Base-by-base conservation (phyloP, 2,113 vertebrate species). In the Bos javanicus region DNA sequence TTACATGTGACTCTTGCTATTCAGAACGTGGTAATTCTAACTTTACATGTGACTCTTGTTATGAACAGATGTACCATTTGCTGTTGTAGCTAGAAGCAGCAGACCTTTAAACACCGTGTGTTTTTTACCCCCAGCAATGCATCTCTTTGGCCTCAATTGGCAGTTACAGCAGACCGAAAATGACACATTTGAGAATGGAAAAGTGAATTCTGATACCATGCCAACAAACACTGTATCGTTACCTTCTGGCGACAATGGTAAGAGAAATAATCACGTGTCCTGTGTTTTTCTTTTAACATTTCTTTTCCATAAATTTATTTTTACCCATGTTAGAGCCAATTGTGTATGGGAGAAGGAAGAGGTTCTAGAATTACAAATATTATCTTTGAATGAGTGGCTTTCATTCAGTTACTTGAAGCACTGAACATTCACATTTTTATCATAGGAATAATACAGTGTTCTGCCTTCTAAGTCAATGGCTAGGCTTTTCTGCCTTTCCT, bases 121-220 rank as follows among this genome's bases (percentile, higher is more conserved):
- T 98, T 98, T 97, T 98, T 98, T 97, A 97, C 96, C 97, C 98
- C 50, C 96, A 99, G 99, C 99, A 97, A 99, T 99, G 99, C 99
- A 99, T 99, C 99, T 99, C 36, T 99, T 99, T 98, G 99, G 99
- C 99, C 99, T 99, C 98, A 99, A 99, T 97, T 99, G 99, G 99
- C 99, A 99, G 98, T 99, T 99, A 90, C 99, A 99, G 98, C 99
- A 99, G 99, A 99, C 99, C 97, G 99, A 99, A 98, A 99, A 99
- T 98, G 99, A 99, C 98, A 99, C 99, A 17, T 99, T 99, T 98
- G 99, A 99, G 98, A 99, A 99, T 46, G 99, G 99, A 96, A 99
- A 99, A 98, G 99, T 99, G 98, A 99, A 99, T 99, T 98, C 99
- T 19, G 99, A 99, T 91, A 98, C 99, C 97, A 99, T 99, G 98